Percentiles rank a stretch among this genome's conserved stretches.
phyloP scores from a whole-genome alignment of 2,113 vertebrate species.

The Diadophis punctatus region DNA sequence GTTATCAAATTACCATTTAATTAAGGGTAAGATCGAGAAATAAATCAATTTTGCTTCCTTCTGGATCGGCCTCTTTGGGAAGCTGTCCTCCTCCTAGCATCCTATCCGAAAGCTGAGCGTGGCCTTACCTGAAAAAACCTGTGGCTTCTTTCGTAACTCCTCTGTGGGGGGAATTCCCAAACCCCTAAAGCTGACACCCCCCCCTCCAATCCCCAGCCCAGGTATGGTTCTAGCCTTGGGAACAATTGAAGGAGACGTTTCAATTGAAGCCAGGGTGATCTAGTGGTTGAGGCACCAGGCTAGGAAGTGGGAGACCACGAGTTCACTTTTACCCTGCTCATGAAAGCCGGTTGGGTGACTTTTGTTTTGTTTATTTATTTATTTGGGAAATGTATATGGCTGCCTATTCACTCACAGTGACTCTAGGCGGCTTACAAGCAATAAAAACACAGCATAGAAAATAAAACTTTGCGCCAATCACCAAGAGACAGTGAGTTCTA shows the following conservation, averaged over 20 bases:
- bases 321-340: too few relatives aligned
- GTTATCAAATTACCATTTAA: background rate
- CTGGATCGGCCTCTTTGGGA: background rate
- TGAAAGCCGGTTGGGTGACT: too few relatives aligned
- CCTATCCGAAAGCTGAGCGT: background rate
- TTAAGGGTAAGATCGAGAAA: background rate
- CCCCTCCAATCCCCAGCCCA: background rate
- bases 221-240: background rate
- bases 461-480: too few relatives aligned
- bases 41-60: background rate
- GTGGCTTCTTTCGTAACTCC: background rate
- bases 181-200: background rate
- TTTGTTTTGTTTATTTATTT: background rate
- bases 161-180: background rate
- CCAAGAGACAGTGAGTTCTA: too few relatives aligned
- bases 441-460: too few relatives aligned
- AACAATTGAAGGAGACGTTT: background rate
- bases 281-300: too few relatives aligned
- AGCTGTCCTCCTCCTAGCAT: background rate
- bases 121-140: background rate
- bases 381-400: background rate
- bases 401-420: background rate
- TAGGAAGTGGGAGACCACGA: too few relatives aligned
- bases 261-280: background rate
- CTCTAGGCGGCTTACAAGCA: background rate